Evolutionary conservation across 2,888 invertebrate genomes (phyloP), one percentile per base, ranked within the genome.

Genomic region (Epinotia brunnichana): DNA sequence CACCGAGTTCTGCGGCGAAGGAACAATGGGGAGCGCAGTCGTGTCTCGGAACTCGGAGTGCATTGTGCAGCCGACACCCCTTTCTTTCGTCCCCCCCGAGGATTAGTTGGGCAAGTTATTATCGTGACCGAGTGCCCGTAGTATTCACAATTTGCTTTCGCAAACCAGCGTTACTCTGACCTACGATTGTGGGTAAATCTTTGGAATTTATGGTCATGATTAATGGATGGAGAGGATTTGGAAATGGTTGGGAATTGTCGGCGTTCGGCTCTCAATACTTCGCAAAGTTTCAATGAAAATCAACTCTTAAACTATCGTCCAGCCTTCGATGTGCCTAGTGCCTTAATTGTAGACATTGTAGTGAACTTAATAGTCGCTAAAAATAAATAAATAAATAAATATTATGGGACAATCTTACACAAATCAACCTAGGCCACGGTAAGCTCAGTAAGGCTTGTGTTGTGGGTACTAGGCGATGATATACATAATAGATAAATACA

Each of bases 91-190:
- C n/a, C 51, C 24, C 41, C 29, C 19, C 21, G n/a, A 53, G 51
- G 62, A 66, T 56, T 41, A 70, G 59, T 66, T 66, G 41, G 53
- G 57, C 41, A 66, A 71, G 66, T 71, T 71, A 71, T 71, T 66
- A 71, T 60, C 59, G 41, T 48, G 64, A 24, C 56, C 57, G 35
- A 48, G 19, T 35, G 39, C 64, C 10, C 44, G 1, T 11, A 19
- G 48, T 48, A n/a, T 48, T 48, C n/a, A 48, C 48, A 48, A 48
- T n/a, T n/a, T 48, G 5, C 3, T n/a, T 48, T 7, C 1, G 2
- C 7, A 48, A 48, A 48, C 48, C 48, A 48, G 48, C 13, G n/a
- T 48, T n/a, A n/a, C 1, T 7, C 5, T 48, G 48, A 48, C 2
- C 48, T 5, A 5, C 48, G 1, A 48, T n/a, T 2, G n/a, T n/a